Evolutionary conservation across 2,113 vertebrate genomes (phyloP), one percentile per base, ranked within the genome.

Genomic region (Dipodomys merriami): DNA sequence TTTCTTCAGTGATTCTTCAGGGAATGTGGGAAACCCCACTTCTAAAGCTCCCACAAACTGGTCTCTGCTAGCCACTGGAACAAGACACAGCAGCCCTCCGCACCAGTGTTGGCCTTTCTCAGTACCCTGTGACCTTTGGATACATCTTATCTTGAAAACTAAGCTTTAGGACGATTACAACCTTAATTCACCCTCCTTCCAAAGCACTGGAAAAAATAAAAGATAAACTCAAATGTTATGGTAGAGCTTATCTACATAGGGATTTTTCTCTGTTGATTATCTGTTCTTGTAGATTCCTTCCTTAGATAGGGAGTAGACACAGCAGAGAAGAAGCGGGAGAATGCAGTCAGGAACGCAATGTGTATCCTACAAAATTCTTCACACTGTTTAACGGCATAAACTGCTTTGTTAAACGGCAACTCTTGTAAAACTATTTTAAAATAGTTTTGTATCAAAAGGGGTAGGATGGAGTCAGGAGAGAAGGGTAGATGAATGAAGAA

Each of bases 121-220:
- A 33, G 8, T 84, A 88, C 49, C 65, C 0, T 83, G 22, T 73
- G 20, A 60, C 85, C 86, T 95, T 18, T 62, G 27, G 85, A 5
- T 67, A 13, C 67, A 30, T 46, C 62, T 86, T 80, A 30, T 72
- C 73, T 72, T 91, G 2, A 81, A 71, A 88, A 77, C 57, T 77
- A 79, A 89, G 62, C 33, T 68, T 76, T 57, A 65, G 67, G 25
- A 9, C 88, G 30, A 77, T 65, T 53, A 92, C 88, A 94, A 53
- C 39, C 6, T 57, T 39, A 79, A 25, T 57, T 25, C 2, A 39
- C 46, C 25, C 3, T 33, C 44, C 23, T 49, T 64, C 65, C 80
- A 39, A 39, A 89, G 22, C 67, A 79, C 65, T 90, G 7, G 46
- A n/a, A 53, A 57, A 83, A 86, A 65, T 71, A 81, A 69, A 83